Base-by-base conservation (phyloP, 1,140 invertebrate species). In the Xylocopa sonorina region DNA sequence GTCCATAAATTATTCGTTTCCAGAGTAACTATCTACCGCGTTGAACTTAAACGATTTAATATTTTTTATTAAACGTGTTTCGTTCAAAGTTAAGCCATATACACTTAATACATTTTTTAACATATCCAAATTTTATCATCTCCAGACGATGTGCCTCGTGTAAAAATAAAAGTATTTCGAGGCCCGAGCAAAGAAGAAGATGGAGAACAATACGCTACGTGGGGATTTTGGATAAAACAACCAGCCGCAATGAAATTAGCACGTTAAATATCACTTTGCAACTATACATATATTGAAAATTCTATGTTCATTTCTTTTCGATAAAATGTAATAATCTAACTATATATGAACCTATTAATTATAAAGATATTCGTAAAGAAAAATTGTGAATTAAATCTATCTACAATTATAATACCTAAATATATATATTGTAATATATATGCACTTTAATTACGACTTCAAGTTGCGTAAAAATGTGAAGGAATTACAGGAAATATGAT, bases 211-310 rank as follows among this genome's bases (percentile, higher is more conserved):
- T 95, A 93, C 78, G 95, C 95, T 29, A 95, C 95, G 0, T 96
- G 95, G 94, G 96, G 96, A 18, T 96, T 94, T 87, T 96, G 95
- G 95, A 94, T 96, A 24, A 96, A 95, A 82, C 96, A 96, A 84
- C 95, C 95, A 21, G 48, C 43, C 10, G 14, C 38, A 55, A 21
- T 53, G 7, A 43, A 57, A 57, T 41, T n/a, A 27, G 18, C 34
- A 10, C 9, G 3, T 43, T 77, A 12, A 81, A 63, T 43, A 10
- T 57, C 29, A 21, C 55, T 32, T 32, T 21, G 21, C 32, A 18
- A 57, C 18, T 21, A 27, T 6, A 12, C 6, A 27, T 14, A 53
- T 55, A 29, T 38, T 9, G 9, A 55, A 55, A 27, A 14, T 6
- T 55, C 24, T 16, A 6, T 4, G 27, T 29, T 55, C 12, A 27